These are phyloP conservation scores for Azemiops feae DNA, from an alignment of 2,113 vertebrate genomes.

Conservation along the genomic window DNA sequence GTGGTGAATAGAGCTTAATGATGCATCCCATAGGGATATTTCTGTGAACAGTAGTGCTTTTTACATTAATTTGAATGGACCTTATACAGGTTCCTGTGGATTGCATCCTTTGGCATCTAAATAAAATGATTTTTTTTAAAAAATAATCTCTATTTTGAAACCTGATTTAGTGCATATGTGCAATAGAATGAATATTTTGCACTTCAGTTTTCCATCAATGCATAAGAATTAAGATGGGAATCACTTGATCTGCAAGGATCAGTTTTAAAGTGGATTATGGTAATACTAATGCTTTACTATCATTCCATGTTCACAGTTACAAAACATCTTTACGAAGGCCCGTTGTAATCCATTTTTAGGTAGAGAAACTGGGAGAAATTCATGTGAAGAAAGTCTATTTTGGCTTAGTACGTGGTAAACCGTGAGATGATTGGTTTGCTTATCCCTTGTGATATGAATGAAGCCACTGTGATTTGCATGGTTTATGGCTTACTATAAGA, in stretches of 20 bases:
- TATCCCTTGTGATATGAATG: background rate
- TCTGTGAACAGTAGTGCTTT: background rate
- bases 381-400: background rate
- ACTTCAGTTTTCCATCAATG: constrained; percentile 64
- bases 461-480: background rate
- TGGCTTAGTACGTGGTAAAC: background rate
- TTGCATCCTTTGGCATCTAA: constrained; percentile 48
- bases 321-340: constrained; percentile 29
- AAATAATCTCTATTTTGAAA: constrained; percentile 37
- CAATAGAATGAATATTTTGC: constrained; percentile 69
- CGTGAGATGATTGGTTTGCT: background rate
- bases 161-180: constrained; percentile 56
- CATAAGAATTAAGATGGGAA: constrained; percentile 61
- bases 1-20: constrained; percentile 48
- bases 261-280: constrained; percentile 36
- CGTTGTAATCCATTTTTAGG: background rate
- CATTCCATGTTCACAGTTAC: constrained; percentile 45
- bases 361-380: background rate
- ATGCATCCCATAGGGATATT: background rate
- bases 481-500: background rate
- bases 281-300: constrained; percentile 20
- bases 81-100: background rate
- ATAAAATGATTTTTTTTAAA: constrained; percentile 46
- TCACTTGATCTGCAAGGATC: constrained; percentile 49
- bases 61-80: constrained; percentile 4